Base-by-base conservation (phyloP, 2,888 invertebrate genomes). In the Eremobia ochroleuca region DNA sequence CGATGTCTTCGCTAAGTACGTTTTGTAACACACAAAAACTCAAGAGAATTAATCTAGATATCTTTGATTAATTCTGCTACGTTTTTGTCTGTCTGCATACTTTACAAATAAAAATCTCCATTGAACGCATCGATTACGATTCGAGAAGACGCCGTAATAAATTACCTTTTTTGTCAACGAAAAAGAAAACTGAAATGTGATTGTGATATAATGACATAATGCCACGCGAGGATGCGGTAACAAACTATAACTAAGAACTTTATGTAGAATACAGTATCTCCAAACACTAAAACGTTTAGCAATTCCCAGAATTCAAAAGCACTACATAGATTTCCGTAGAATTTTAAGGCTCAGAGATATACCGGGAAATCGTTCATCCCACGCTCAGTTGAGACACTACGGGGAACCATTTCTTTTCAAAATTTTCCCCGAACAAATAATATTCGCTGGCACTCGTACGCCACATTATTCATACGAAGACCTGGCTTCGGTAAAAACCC, bases 401-500 rank as follows among this genome's bases (percentile, higher is more conserved):
- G 40, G 83, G 77, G 85, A 87, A 79, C 74, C 9, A 85, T 88
- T 79, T 77, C 81, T 87, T 80, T 83, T 82, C 79, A 83, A 88
- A 88, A 86, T 70, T 81, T 87, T 85, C 85, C 74, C 46, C 73
- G 85, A 89, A 89, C 87, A 82, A 86, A 89, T 89, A 88, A 86
- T 88, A 83, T 88, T 87, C 85, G 77, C 85, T 80, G 73, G 80
- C 83, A 82, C 87, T 87, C 91, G 92, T 90, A 81, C 81, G 76
- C 82, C 80, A 86, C 92, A 92, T 94, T 91, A 93, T 87, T 94
- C 92, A 93, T 92, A 85, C 84, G 88, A 82, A 84, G 87, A 87
- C 82, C 87, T 85, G 82, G 85, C 88, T 88, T 86, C 82, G 85
- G 80, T 82, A 84, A 83, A 89, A 89, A 85, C 72, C 81, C 81